Evolutionary conservation across 1,140 invertebrate species (phyloP), one percentile per base, ranked within the genome.

Genomic region (Globodera ellingtonae): DNA sequence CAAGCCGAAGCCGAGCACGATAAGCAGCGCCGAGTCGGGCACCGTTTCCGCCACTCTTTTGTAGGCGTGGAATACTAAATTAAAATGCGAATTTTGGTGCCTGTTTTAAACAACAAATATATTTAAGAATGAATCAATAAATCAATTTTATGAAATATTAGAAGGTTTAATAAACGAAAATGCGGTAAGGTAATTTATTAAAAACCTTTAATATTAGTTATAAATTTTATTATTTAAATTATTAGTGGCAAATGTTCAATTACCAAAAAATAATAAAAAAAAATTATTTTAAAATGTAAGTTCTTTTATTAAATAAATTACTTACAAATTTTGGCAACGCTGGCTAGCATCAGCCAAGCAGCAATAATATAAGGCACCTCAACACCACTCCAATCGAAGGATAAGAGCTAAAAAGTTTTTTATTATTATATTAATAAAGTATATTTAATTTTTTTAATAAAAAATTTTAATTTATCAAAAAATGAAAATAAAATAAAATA

Each of bases 11-110:
- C 86, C 86, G 9, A 88, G 81, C 15, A 85, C 82, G 50, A 87
- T 87, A 0, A 87, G 84, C 13, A 88, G 79, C 0, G 86, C 83
- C 21, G 81, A 83, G 72, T 87, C 86, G 5, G 86, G 86, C 21
- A 87, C 72, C 13, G 81, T 75, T 44, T 88, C 84, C 13, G 83
- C 72, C 35, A 87, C 52, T 15, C 71, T 74, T 70, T 88, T 88
- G 56, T 77, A 74, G 52, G 86, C 78, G 50, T 86, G 87, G 77
- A 87, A 87, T 69, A 88, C 86, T 87, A 72, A 65, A 72, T 4
- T 65, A 46, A 3, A 21, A 21, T 72, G 69, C 71, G 35, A 0
- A 35, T 35, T 35, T 35, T 35, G 35, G 1, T 35, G 35, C 35
- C 35, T 3, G 35, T 35, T 35, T 35, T 35, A 1, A 1, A 35